Percentiles rank a stretch among this genome's conserved stretches.
Conservation (phyloP, 2,888 invertebrate genomes). For the Elysia crispata region DNA sequence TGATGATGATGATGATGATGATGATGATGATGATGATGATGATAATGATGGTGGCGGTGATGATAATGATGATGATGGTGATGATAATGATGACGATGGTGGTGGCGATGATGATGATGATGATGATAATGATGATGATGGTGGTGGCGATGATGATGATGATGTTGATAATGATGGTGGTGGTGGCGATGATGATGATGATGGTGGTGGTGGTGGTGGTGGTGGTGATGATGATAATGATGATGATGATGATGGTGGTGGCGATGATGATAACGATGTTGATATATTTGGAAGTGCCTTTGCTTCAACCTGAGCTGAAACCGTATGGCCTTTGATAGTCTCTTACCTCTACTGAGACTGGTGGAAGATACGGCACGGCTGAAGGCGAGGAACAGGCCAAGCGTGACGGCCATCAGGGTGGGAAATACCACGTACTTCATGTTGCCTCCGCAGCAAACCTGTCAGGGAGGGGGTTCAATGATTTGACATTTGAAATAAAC, state of each 20-base stretch:
- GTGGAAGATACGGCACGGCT: slow-evolving; percentile 35
- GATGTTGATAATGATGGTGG: too few relatives aligned
- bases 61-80: slow-evolving; percentile 3
- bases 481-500: too few relatives aligned
- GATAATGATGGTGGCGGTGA: too few relatives aligned
- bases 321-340: too few relatives aligned
- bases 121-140: neutral
- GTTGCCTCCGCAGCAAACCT: slow-evolving; percentile 43
- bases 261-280: neutral
- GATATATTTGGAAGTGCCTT: neutral
- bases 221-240: neutral
- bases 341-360: slow-evolving; percentile 22
- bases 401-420: slow-evolving; percentile 37
- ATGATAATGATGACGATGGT: neutral
- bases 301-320: neutral
- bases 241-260: neutral
- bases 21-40: slow-evolving; percentile 33
- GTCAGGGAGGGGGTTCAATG: neutral
- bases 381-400: slow-evolving; percentile 46
- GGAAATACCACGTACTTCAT: slow-evolving; percentile 46
- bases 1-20: slow-evolving; percentile 37
- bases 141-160: neutral
- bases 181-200: neutral
- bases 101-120: neutral
- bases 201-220: neutral